These are phyloP conservation scores for Sericinus montela DNA, from an alignment of 2,888 invertebrate genomes.

Conservation along the genomic window DNA sequence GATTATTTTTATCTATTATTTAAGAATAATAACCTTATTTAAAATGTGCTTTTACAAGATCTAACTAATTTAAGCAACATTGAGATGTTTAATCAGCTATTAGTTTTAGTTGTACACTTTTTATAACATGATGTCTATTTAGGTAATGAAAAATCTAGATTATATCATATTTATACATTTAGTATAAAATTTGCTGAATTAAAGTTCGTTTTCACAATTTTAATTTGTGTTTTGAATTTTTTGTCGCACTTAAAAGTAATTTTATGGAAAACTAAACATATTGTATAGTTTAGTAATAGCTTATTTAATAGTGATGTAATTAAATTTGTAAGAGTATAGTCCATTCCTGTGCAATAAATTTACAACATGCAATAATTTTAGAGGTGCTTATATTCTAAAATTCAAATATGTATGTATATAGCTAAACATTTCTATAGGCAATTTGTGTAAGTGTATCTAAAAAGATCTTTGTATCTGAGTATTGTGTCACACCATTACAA, in stretches of 20 bases:
- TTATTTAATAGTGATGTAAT: no score
- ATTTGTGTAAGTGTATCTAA: no score
- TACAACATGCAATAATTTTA: no score
- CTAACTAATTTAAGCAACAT: slow-evolving; percentile 77
- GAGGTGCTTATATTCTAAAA: no score
- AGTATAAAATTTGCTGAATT: slow-evolving; percentile 80
- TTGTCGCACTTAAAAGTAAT: slow-evolving; percentile 18
- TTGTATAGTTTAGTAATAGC: no score
- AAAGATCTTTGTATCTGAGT: no score
- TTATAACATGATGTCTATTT: slow-evolving; percentile 79
- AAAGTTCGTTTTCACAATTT: slow-evolving; percentile 80
- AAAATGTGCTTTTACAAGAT: slow-evolving; percentile 78
- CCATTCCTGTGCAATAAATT: no score
- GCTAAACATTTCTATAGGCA: no score
- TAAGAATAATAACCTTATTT: slow-evolving; percentile 73
- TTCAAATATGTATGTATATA: no score
- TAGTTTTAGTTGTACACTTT: slow-evolving; percentile 80
- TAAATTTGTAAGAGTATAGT: no score
- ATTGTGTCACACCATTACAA: no score
- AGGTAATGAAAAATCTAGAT: slow-evolving; percentile 78
- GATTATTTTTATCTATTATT: slow-evolving; percentile 76
- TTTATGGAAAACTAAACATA: background rate
- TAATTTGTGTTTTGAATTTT: slow-evolving; percentile 51
- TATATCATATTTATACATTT: slow-evolving; percentile 80
- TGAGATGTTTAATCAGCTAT: slow-evolving; percentile 79